A percentile compares a stretch with the other conserved stretches of the same genome.
Evolutionary conservation across 2,888 invertebrate species (phyloP).

Genomic region (Holacanthella duospinosa): DNA sequence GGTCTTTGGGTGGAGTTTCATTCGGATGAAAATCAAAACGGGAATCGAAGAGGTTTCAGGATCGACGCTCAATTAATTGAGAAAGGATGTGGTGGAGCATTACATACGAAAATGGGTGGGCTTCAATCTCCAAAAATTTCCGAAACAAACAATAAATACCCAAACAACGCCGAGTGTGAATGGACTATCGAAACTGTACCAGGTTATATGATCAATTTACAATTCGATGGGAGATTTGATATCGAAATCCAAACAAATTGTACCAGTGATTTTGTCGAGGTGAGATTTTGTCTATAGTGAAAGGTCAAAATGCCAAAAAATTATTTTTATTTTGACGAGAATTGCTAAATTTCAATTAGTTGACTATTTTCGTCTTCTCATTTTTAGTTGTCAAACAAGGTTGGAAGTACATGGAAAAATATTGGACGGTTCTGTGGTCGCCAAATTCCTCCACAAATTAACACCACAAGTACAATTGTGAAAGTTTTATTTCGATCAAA

Average conservation of each 20-base stretch:
- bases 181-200: slow-evolving; percentile 59
- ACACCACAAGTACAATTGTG: slow-evolving; percentile 55
- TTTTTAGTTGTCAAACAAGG: slow-evolving; percentile 54
- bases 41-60: slow-evolving; percentile 42
- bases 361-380: too few species aligned
- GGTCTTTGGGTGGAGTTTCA: slow-evolving; percentile 60
- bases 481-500: slow-evolving; percentile 64
- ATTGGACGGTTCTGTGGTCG: slow-evolving; percentile 60
- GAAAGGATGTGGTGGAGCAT: slow-evolving; percentile 58
- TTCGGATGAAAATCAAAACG: slow-evolving; percentile 43
- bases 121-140: slow-evolving; percentile 52
- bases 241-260: slow-evolving; percentile 61
- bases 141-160: slow-evolving; percentile 49
- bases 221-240: slow-evolving; percentile 60
- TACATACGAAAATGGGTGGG: slow-evolving; percentile 44
- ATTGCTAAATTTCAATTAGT: too few species aligned
- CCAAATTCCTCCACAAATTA: slow-evolving; percentile 47
- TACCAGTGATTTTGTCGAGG: slow-evolving; percentile 61
- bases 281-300: too few species aligned
- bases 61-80: slow-evolving; percentile 38
- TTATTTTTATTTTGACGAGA: too few species aligned
- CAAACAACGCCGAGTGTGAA: slow-evolving; percentile 63
- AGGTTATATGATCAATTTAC: slow-evolving; percentile 58
- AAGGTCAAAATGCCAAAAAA: too few species aligned
- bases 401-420: slow-evolving; percentile 47